Conservation (phyloP, 2,797 vertebrate species). For the Acanthurus leucopareius region DNA sequence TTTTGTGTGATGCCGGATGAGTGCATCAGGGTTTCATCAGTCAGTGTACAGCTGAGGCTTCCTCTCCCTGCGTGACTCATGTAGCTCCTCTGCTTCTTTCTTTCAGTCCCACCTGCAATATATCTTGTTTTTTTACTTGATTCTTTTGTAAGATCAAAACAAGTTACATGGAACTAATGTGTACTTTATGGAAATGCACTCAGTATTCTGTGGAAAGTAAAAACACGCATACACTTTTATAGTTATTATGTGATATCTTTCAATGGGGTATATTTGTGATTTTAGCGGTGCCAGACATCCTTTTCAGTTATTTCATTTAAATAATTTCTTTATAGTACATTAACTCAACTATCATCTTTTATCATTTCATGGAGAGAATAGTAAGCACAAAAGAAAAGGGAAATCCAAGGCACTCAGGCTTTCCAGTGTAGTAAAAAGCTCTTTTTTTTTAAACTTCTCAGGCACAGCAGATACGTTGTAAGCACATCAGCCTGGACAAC, state of each 20-base stretch:
- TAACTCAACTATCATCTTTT: conserved; percentile 24
- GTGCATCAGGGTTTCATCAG: conserved; percentile 29
- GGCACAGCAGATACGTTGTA: conserved; percentile 4
- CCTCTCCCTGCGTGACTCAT: not conserved
- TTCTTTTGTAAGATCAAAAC: not conserved
- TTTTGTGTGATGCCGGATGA: conserved; percentile 9
- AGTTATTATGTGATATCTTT: not conserved
- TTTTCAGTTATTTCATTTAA: conserved; percentile 15
- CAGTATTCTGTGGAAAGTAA: conserved; percentile 2
- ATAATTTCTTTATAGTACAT: conserved; percentile 38
- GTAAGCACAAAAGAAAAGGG: conserved; percentile 17
- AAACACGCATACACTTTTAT: not conserved
- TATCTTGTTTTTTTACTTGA: not conserved
- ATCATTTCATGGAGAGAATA: conserved; percentile 30
- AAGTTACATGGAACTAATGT: not conserved
- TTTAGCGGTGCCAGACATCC: not conserved
- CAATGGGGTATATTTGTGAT: not conserved
- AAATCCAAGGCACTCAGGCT: conserved; percentile 20
- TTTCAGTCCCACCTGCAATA: not conserved
- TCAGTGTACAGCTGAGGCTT: not conserved
- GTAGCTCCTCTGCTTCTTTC: not conserved
- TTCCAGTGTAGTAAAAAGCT: conserved; percentile 15
- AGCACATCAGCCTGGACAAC: conserved; percentile 30
- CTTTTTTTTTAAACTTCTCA: not conserved
- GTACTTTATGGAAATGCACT: conserved; percentile 19